Evolutionary conservation across 2,888 invertebrate species (phyloP), one percentile per base, ranked within the genome.

Genomic region (Lepidochrysops patricia): DNA sequence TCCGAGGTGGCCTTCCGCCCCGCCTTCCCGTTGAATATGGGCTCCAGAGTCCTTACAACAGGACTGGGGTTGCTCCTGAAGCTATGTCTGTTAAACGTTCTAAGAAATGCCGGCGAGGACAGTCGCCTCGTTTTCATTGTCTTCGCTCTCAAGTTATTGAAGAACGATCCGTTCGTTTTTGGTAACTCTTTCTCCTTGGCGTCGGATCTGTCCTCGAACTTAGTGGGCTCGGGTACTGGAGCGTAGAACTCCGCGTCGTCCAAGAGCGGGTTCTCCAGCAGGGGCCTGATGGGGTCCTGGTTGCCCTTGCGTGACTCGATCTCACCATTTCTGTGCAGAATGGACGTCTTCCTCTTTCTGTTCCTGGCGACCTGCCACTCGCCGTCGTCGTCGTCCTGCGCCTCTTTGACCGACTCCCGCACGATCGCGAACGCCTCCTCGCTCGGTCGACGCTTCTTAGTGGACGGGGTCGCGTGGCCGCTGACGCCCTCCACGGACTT

Each of bases 361-460:
- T 89, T 91, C 70, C 84, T 89, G 61, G 82, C 87, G 25, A 79
- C 75, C 64, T 74, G 90, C 91, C 77, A 91, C 70, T 89, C 90
- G 57, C 74, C 90, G 37, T 80, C 81, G 2, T 82, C 81, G 6
- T 80, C 81, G 0, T 89, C 88, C 59, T 90, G 82, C 67, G 92
- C 76, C 25, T 92, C 82, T 57, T 93, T 92, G 32, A 89, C 79
- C 60, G 92, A 92, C 23, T 91, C 91, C 23, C 92, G 90, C 0
- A 89, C 87, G 62, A 92, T 91, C 63, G 90, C 89, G 72, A 93
- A 80, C 0, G 92, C 93, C 71, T 94, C 93, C 70, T 95, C 95
- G 72, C 95, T 96, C 0, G 95, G 95, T 57, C 96, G 84, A 27
- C 93, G 91, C 63, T 90, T 90, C 67, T 91, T 90, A 32, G 90